A percentile compares a stretch with the other conserved stretches of the same genome.
These are phyloP conservation scores for Tetramorium parvispinum DNA, from an alignment of 1,140 invertebrate genomes.

Conservation along the genomic window DNA sequence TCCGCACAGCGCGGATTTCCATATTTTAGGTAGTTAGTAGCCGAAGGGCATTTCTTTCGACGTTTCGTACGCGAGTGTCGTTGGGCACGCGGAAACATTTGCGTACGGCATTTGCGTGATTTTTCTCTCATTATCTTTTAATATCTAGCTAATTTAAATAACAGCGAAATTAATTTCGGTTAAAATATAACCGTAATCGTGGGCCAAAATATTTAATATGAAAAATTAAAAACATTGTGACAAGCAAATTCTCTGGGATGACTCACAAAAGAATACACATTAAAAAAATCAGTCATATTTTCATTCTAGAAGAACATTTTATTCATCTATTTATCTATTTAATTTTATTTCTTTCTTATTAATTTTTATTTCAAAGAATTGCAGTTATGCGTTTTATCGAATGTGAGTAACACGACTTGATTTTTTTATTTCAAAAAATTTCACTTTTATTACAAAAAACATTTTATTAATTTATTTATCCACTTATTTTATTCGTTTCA, in stretches of 20 bases:
- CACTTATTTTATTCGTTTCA: no score
- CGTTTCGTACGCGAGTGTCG: neutral
- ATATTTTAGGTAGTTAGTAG: constrained; percentile 1
- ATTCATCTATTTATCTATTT: neutral
- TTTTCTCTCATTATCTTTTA: neutral
- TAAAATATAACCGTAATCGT: neutral
- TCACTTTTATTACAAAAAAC: neutral
- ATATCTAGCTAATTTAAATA: neutral
- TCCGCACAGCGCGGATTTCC: neutral
- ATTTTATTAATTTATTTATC: neutral
- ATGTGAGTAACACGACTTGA: neutral
- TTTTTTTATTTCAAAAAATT: neutral
- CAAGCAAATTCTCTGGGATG: neutral
- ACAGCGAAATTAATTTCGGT: neutral
- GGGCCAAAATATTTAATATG: neutral
- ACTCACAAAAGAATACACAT: neutral
- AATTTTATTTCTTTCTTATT: neutral
- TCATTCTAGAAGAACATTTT: neutral
- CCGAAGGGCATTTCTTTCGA: constrained; percentile 14
- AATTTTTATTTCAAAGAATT: neutral
- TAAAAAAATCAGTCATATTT: neutral
- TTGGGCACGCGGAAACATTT: neutral
- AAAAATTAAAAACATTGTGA: neutral
- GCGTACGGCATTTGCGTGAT: neutral
- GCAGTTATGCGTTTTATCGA: neutral